Evolutionary conservation across 2,113 vertebrate species (phyloP).

Genomic region (Tachysurus vachellii): DNA sequence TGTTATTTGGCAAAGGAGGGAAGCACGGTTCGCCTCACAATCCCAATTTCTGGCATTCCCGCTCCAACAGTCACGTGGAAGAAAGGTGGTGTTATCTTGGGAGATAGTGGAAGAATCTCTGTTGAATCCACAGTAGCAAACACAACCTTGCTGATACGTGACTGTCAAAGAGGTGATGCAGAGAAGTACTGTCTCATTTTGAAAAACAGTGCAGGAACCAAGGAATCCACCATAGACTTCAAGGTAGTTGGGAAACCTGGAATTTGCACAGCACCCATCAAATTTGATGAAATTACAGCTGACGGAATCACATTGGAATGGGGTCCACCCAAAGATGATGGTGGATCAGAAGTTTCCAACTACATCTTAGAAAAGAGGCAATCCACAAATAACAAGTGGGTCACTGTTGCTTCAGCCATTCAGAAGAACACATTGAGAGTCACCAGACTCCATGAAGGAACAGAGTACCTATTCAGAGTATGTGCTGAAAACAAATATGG

Average conservation of each 20-base stretch:
- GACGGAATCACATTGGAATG: constrained; percentile 93
- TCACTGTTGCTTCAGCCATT: constrained; percentile 91
- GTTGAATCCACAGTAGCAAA: constrained; percentile 84
- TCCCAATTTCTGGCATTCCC: constrained; percentile 88
- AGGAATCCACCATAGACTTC: constrained; percentile 84
- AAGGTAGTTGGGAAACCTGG: constrained; percentile 97
- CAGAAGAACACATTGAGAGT: constrained; percentile 95
- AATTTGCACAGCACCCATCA: constrained; percentile 91
- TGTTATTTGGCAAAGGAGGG: constrained; percentile 89
- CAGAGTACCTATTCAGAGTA: constrained; percentile 94
- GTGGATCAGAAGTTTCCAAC: constrained; percentile 95
- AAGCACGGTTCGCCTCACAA: constrained; percentile 87
- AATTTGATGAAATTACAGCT: constrained; percentile 94
- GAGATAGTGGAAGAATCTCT: constrained; percentile 85
- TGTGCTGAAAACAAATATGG: constrained; percentile 98
- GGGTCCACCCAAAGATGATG: constrained; percentile 90
- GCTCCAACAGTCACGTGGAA: constrained; percentile 87
- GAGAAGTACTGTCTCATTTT: constrained; percentile 85
- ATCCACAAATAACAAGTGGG: constrained; percentile 92
- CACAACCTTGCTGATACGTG: constrained; percentile 87
- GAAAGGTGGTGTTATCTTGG: constrained; percentile 80
- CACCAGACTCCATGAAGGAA: constrained; percentile 91
- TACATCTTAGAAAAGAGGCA: constrained; percentile 96
- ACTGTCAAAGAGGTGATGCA: constrained; percentile 91
- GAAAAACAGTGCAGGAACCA: constrained; percentile 85